Conservation (phyloP, 2,113 vertebrate species). For the Burhinus bistriatus region DNA sequence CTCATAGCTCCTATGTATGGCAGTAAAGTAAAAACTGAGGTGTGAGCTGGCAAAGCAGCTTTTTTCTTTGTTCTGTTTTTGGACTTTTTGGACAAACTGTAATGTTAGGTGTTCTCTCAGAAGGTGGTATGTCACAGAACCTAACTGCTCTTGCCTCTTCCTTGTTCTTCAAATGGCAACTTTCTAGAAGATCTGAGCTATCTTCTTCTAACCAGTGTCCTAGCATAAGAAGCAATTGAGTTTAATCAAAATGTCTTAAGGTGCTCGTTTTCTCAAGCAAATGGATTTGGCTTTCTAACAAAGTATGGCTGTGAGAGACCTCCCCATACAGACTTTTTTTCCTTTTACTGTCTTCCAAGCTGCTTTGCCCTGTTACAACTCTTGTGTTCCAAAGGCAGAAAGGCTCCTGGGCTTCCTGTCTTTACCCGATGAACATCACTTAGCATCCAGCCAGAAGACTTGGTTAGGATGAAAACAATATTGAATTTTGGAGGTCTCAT, state of each 20-base stretch:
- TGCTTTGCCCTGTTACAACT: not conserved
- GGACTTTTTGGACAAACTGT: not conserved
- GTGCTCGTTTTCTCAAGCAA: not conserved
- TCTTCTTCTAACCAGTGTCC: not conserved
- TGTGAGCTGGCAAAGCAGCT: not conserved
- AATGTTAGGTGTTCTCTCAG: not conserved
- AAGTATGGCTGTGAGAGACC: not conserved
- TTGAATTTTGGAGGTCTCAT: constrained; percentile 45
- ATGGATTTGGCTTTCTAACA: not conserved
- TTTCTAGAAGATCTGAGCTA: not conserved
- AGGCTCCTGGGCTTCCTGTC: constrained; percentile 40
- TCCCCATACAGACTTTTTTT: not conserved
- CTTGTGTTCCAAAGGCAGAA: constrained; percentile 36
- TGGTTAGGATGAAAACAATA: constrained; percentile 50
- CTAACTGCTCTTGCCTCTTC: not conserved
- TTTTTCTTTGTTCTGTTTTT: not conserved
- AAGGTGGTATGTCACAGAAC: not conserved
- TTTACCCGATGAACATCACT: constrained; percentile 36
- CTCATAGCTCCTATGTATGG: not conserved
- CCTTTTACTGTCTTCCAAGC: not conserved
- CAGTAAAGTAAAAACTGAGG: not conserved
- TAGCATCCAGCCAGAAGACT: constrained; percentile 52
- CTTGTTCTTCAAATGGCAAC: not conserved
- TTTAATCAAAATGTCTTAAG: not conserved
- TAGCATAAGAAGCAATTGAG: not conserved